Evolutionary conservation across 2,888 invertebrate genomes (phyloP), one percentile per base, ranked within the genome.

Genomic region (Drosophila silvestris): DNA sequence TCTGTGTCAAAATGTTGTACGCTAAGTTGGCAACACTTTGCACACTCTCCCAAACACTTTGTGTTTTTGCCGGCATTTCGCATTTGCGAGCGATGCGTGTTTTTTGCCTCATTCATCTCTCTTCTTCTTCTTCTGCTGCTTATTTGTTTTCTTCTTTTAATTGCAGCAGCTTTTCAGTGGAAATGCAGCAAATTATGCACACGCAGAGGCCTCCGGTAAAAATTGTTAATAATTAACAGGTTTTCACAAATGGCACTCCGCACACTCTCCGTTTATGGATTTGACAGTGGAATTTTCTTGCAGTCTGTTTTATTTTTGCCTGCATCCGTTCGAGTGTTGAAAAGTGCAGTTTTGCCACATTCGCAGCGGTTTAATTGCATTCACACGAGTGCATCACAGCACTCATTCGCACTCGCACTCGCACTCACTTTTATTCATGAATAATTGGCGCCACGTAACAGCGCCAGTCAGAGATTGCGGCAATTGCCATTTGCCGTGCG

Each of bases 191-290:
- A 91, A 92, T 91, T 91, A 89, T 71, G 75, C 69, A 74, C 91
- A 90, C 83, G 91, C 89, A 85, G 79, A 67, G 62, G 39, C 30
- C 37, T 1, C 68, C 56, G 75, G 77, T 30, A 52, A 73, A 83
- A 91, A 92, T 92, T 90, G 90, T 85, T 84, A 81, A 83, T 92
- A 92, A 91, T 91, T 91, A 91, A 82, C 89, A 89, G 91, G 85
- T 91, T 89, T 84, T 79, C 70, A 67, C 83, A 82, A 76, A 79
- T 77, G 67, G 60, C 68, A 67, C 62, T 71, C 54, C 54, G 60
- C 44, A 77, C 33, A 61, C 41, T 58, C 28, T 26, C 16, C 26
- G 22, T 26, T 16, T 16, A 47, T 26, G 47, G 47, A 16, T 47
- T 47, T 66, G 57, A 64, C 66, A 56, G 66, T 59, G 85, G 67